Evolutionary conservation across 2,888 invertebrate species (phyloP), one percentile per base, ranked within the genome.

Genomic region (Mesorhabditis belari): DNA sequence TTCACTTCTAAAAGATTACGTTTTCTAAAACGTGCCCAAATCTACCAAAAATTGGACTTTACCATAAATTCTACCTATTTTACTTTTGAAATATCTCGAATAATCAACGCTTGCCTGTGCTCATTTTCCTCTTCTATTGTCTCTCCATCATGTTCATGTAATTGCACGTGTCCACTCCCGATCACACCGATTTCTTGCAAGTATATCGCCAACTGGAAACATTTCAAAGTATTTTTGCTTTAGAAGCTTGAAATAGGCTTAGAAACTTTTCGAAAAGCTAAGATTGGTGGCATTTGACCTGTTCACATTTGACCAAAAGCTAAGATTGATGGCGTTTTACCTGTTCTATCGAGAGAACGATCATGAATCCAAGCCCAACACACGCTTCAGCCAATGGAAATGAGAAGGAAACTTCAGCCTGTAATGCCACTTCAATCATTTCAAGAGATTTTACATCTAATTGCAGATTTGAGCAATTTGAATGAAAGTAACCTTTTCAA

Each of bases 371-470:
- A 63, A 84, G 77, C 2, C 82, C 81, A 62, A 86, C 83, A 19
- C 84, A 80, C 66, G 86, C 85, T 72, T 86, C 84, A 0, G 85
- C 81, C 5, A 86, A 71, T 4, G 86, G 86, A 73, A 85, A 86
- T 3, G 64, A 61, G n/a, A 66, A 55, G 19, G 65, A 57, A 5
- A 71, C 21, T 25, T 64, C 67, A 3, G 67, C 64, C 28, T 21
- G 21, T 1, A 35, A 29, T 21, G 5, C 17, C 9, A 23, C 9
- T 12, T 59, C n/a, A n/a, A 56, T 23, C 9, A 35, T 6, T 9
- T 17, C 17, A 23, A 24, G 25, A 9, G 19, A 29, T 17, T 17
- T 19, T 60, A 35, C n/a, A 21, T 29, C 19, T 26, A 26, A 6
- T 12, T 29, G 17, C 17, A 23, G 19, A 50, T n/a, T 54, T n/a